These are phyloP conservation scores for Thalpophila matura DNA, from an alignment of 2,888 invertebrate genomes.

Conservation along the genomic window DNA sequence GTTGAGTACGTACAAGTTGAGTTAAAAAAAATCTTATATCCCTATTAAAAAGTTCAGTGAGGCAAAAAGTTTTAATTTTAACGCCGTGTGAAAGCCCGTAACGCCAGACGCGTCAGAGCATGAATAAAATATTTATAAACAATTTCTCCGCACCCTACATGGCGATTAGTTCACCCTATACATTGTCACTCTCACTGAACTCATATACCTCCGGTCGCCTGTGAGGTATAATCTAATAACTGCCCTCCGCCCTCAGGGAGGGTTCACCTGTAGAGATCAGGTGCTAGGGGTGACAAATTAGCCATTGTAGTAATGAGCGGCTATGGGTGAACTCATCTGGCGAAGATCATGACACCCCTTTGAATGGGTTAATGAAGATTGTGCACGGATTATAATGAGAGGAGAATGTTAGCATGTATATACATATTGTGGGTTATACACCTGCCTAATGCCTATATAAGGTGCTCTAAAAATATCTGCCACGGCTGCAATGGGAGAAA, in stretches of 20 bases:
- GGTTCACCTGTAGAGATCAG: conserved; percentile 59
- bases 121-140: conserved; percentile 47
- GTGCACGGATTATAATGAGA: conserved; percentile 11
- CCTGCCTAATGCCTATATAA: too few relatives aligned
- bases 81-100: conserved; percentile 12
- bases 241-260: conserved; percentile 61
- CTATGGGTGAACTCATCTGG: conserved; percentile 35
- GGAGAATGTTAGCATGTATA: neutral
- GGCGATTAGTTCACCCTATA: conserved; percentile 15
- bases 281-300: conserved; percentile 59
- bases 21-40: too few relatives aligned
- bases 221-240: conserved; percentile 68
- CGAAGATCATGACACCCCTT: conserved; percentile 57
- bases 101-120: conserved; percentile 26
- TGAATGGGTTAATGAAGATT: conserved; percentile 24
- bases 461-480: too few relatives aligned
- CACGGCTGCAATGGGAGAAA: too few relatives aligned
- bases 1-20: too few relatives aligned
- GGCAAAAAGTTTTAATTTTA: conserved; percentile 20
- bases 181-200: conserved; percentile 32
- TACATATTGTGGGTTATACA: too few relatives aligned
- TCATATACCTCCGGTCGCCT: conserved; percentile 46
- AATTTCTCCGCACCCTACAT: conserved; percentile 21
- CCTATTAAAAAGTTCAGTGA: neutral
- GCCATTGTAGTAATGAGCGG: conserved; percentile 52